These are phyloP conservation scores for Neolamprologus variostigma DNA, from an alignment of 2,113 vertebrate species.

Conservation along the genomic window DNA sequence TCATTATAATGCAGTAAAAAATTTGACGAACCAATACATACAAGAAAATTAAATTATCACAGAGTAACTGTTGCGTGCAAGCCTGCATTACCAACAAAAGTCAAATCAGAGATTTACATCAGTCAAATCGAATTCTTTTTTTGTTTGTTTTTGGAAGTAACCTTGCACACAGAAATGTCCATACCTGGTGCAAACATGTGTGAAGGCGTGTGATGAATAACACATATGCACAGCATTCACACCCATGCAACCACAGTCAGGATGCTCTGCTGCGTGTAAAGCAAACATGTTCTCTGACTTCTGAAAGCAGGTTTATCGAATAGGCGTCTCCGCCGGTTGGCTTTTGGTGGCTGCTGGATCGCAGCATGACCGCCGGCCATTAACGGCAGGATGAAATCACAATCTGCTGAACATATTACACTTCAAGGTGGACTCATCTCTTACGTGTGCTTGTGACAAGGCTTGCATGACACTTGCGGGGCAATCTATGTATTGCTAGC, in stretches of 20 bases:
- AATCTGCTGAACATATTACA: not conserved
- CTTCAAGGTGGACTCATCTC: not conserved
- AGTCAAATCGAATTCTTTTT: constrained; percentile 1
- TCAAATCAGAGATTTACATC: constrained; percentile 14
- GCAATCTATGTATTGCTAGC: not conserved
- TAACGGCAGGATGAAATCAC: not conserved
- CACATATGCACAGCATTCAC: not conserved
- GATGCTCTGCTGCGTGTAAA: not conserved
- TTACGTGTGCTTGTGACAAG: not conserved
- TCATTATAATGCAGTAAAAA: not conserved
- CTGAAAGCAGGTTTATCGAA: not conserved
- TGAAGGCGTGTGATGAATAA: not conserved
- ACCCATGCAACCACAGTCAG: not conserved
- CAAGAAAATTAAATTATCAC: not conserved
- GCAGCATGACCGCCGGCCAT: not conserved
- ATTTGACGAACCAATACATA: not conserved
- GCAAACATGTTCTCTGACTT: not conserved
- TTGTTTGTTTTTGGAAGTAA: constrained; percentile 7
- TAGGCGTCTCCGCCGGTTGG: not conserved
- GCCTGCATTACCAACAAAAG: constrained; percentile 11
- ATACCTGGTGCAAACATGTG: not conserved
- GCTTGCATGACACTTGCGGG: not conserved
- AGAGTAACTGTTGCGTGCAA: constrained; percentile 22
- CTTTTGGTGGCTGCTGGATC: not conserved
- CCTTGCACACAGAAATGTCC: not conserved